Base-by-base conservation (phyloP, 2,797 vertebrate species). In the Fratercula arctica region DNA sequence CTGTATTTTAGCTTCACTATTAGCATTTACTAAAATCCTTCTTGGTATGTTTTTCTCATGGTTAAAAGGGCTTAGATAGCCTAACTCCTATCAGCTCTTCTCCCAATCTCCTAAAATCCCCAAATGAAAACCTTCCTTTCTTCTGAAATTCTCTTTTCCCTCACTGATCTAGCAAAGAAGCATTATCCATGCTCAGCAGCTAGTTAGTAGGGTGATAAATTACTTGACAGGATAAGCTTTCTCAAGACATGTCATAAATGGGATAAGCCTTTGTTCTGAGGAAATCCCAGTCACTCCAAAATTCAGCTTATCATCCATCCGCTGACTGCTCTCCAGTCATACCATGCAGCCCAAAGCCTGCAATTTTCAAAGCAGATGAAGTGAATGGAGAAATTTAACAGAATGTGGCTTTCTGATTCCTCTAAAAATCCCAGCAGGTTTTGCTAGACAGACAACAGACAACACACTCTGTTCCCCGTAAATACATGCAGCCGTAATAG, bases 141-240 rank as follows among this genome's bases (percentile, higher is more conserved):
- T 87, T 94, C 74, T 88, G 68, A 93, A 85, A 94, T 86, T 89
- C 76, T 85, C 54, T 90, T 90, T 79, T 66, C 43, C 41, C 29
- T 85, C 64, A 19, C 56, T 90, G 61, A 93, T 93, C 83, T 86
- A 75, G 69, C 54, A 92, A 85, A 90, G 90, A 66, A 88, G 90
- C 63, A 92, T 94, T 94, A 94, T 89, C 56, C 37, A 4, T 46
- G 67, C 93, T 95, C 63, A 90, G 83, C 77, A 90, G 77, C 85
- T 89, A 69, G 89, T 96, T 90, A 94, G 74, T 53, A 89, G 80
- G 37, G 45, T 93, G 90, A 90, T 87, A 85, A 94, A 93, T 57
- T 41, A 79, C 93, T 90, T 87, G 90, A 95, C 70, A 82, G 87
- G 86, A 85, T 85, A 91, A 96, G 86, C 85, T 93, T 91, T 84